Evolutionary conservation across 53 echinoderm and acorn worm species (phyloP).

Genomic region (Patiria pectinifera): DNA sequence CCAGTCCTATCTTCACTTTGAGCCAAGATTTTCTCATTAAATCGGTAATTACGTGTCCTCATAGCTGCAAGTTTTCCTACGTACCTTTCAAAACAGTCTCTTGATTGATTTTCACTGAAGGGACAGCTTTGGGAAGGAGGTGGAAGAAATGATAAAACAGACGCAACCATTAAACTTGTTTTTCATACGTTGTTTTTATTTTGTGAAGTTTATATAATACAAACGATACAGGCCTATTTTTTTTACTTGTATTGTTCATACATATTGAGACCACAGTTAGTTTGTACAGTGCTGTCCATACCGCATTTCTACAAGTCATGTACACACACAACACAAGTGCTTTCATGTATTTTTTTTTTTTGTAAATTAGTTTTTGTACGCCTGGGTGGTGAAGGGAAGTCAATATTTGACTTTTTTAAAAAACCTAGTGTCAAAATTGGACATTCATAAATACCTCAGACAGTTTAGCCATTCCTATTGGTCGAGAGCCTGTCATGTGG

Average conservation of each 20-base stretch:
- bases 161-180: background rate
- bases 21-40: too few relatives aligned
- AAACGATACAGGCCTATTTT: conserved; percentile 29
- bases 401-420: too few relatives aligned
- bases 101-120: too few relatives aligned
- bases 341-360: background rate
- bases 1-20: too few relatives aligned
- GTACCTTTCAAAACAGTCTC: too few relatives aligned
- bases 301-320: conserved; percentile 56
- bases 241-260: background rate
- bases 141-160: background rate
- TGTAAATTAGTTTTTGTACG: conserved; percentile 12
- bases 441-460: too few relatives aligned
- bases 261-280: conserved; percentile 16
- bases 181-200: conserved; percentile 32
- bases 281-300: conserved; percentile 58
- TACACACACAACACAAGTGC: conserved; percentile 29
- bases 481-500: too few relatives aligned
- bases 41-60: too few relatives aligned
- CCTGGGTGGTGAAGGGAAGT: background rate
- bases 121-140: too few relatives aligned
- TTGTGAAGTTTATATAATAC: conserved; percentile 54
- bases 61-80: too few relatives aligned
- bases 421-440: too few relatives aligned
- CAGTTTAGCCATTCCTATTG: too few relatives aligned